A percentile compares a stretch with the other conserved stretches of the same genome.
Evolutionary conservation across 2,797 vertebrate species (phyloP).

Genomic region (Balearica regulorum): DNA sequence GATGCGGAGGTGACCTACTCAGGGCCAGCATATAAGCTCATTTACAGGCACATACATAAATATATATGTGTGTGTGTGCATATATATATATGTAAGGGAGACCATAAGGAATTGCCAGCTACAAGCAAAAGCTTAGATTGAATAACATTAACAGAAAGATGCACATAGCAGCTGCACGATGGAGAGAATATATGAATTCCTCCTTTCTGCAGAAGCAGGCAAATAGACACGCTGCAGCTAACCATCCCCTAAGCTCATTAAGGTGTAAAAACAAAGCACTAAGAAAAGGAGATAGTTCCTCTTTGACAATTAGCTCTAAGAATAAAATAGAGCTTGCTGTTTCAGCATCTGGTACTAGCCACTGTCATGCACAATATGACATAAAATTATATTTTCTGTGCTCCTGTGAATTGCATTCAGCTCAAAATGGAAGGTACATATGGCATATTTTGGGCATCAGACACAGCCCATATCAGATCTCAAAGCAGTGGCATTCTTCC

Average conservation of each 20-base stretch:
- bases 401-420: background rate
- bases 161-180: background rate
- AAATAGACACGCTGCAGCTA: background rate
- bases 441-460: background rate
- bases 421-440: background rate
- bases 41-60: background rate
- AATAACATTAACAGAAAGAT: background rate
- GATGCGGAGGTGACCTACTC: background rate
- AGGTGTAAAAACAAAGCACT: background rate
- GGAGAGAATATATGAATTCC: background rate
- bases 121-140: background rate
- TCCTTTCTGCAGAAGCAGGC: background rate
- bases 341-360: background rate
- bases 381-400: background rate
- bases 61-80: too few relatives aligned
- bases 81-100: background rate
- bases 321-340: background rate
- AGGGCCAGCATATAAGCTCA: background rate
- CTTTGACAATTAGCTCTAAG: background rate
- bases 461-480: background rate
- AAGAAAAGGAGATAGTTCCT: background rate
- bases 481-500: background rate
- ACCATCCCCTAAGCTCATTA: background rate
- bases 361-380: background rate
- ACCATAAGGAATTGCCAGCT: background rate